Base-by-base conservation (phyloP, 2,888 invertebrate genomes). In the Zygogramma bicolorata region DNA sequence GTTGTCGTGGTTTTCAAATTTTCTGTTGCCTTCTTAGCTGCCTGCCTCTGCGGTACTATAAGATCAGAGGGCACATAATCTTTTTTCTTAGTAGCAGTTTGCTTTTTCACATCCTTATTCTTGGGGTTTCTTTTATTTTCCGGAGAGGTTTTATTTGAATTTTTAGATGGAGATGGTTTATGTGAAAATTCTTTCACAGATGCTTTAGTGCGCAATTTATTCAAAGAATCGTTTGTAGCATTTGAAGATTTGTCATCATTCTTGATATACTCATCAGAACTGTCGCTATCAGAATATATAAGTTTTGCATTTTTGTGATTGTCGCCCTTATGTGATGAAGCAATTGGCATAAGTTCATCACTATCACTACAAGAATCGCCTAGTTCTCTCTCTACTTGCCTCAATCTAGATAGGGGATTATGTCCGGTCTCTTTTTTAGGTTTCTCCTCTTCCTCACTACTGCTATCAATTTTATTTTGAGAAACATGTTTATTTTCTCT, bases 1-100 rank as follows among this genome's bases (percentile, higher is more conserved):
- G 87, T 88, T 78, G 90, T 92, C 59, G 91, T 93, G 20, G 91
- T 92, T 73, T 91, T 93, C 91, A 96, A 93, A 83, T 94, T 96
- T 86, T 96, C 96, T 0, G 95, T 94, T 0, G 96, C 96, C 84
- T 96, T 96, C 85, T 96, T 96, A 27, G 96, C 96, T 29, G 96
- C 96, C 87, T 96, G 95, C 65, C 96, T 89, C 84, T 96, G 96
- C 1, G 96, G 96, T 49, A 96, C 96, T 77, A 96, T 95, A 65
- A 96, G 89, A 87, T 95, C 94, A 1, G 94, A 92, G n/a, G 94
- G 92, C 80, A 87, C 87, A 73, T 88, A 89, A 76, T 89, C 89
- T 77, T 89, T 89, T 77, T 88, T 89, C 78, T 88, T 88, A 18
- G 82, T 77, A 42, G 79, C 57, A 72, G 40, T 78, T 75, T 77